phyloP scores from a whole-genome alignment of 2,797 vertebrate species.

The Sitta carolinensis region DNA sequence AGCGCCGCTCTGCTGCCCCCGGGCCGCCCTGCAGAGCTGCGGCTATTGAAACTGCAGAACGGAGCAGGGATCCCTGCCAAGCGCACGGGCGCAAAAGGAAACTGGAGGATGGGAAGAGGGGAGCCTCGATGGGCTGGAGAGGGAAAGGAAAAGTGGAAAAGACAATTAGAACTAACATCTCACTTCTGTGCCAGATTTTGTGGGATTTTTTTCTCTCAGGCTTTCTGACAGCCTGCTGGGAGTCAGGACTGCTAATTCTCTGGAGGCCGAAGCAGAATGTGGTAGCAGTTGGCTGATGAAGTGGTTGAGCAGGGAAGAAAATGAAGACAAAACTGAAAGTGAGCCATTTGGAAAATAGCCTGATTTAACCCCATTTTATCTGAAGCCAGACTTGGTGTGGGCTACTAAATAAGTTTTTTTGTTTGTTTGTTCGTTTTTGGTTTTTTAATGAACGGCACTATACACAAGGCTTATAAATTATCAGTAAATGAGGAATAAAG shows the following conservation, averaged over 20 bases:
- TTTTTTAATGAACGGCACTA: background rate
- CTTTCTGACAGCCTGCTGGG: conserved; percentile 17
- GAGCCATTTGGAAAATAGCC: conserved; percentile 17
- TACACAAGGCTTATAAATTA: background rate
- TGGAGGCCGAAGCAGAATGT: background rate
- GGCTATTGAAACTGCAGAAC: background rate
- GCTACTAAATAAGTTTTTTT: background rate
- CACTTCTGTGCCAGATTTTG: background rate
- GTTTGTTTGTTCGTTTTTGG: no score
- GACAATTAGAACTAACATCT: conserved; percentile 6
- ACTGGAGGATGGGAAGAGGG: background rate
- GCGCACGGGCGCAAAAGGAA: background rate
- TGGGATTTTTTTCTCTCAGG: background rate
- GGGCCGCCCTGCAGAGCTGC: background rate
- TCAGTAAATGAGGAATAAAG: background rate
- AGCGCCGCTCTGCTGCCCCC: no score
- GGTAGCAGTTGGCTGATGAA: conserved; percentile 39
- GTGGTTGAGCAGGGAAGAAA: conserved; percentile 22
- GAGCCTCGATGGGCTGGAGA: background rate
- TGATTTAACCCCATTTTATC: background rate
- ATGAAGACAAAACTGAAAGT: conserved; percentile 41
- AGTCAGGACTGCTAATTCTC: conserved; percentile 12
- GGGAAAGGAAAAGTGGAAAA: background rate
- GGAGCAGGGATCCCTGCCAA: background rate
- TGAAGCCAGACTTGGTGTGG: background rate